These are phyloP conservation scores for Drosophila pachea DNA, from an alignment of 1,140 invertebrate species.

Conservation along the genomic window DNA sequence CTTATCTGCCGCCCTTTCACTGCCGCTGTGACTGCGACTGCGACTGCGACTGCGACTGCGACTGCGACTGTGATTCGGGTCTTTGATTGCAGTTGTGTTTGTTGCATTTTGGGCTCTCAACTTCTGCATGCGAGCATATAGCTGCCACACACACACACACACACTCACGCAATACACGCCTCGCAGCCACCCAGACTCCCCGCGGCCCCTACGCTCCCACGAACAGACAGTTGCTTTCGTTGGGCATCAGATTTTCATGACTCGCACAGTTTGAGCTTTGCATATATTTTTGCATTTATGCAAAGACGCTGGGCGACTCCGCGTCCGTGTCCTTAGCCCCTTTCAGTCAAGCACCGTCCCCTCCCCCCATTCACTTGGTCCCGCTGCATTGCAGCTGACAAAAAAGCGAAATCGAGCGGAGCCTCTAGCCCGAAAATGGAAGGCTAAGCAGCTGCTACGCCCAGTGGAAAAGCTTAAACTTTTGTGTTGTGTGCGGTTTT, in stretches of 20 bases:
- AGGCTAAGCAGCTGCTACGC: slow-evolving; percentile 35
- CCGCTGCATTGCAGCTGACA: slow-evolving; percentile 22
- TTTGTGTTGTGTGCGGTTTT: slow-evolving; percentile 61
- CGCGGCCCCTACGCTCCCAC: neutral
- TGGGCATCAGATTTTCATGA: slow-evolving; percentile 45
- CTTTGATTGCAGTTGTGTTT: neutral
- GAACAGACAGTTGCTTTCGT: slow-evolving; percentile 37
- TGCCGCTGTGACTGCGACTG: no score
- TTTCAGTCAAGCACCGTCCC: neutral
- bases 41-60: neutral
- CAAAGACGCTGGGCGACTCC: slow-evolving; percentile 35
- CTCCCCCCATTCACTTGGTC: neutral
- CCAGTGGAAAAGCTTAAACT: slow-evolving; percentile 54
- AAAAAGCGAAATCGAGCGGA: slow-evolving; percentile 54
- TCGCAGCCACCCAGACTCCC: slow-evolving; percentile 1
- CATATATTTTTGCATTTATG: slow-evolving; percentile 71
- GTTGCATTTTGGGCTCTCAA: slow-evolving; percentile 33
- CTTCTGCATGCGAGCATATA: slow-evolving; percentile 57
- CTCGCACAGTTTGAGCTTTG: slow-evolving; percentile 65
- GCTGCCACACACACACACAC: slow-evolving; percentile 9
- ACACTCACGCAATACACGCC: slow-evolving; percentile 1
- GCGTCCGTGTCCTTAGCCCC: neutral
- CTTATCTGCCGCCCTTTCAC: neutral
- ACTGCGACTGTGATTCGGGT: slow-evolving; percentile 16
- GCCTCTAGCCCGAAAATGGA: slow-evolving; percentile 37